Conservation (phyloP, 2,113 vertebrate genomes). For the Dromaius novaehollandiae region DNA sequence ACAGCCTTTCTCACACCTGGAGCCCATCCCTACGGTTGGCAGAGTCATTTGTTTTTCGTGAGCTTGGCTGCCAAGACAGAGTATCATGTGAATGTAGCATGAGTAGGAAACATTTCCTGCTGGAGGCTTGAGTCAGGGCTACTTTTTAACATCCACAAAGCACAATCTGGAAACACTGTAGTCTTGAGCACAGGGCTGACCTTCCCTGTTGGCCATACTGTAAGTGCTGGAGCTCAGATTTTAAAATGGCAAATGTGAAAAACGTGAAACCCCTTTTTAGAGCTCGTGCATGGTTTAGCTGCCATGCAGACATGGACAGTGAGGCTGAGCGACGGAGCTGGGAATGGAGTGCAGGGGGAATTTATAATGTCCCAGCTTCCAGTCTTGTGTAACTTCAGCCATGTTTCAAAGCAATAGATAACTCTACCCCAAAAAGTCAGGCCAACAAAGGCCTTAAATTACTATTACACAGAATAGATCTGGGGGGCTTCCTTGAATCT, state of each 20-base stretch:
- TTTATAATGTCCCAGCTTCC: neutral
- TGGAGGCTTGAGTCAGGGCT: neutral
- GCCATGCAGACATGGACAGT: neutral
- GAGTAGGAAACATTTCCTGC: constrained; percentile 1
- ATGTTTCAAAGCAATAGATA: neutral
- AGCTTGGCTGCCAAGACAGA: neutral
- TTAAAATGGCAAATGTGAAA: neutral
- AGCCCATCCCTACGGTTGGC: neutral
- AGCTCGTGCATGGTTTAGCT: neutral
- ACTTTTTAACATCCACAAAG: neutral
- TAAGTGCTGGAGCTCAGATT: neutral
- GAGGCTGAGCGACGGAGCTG: neutral
- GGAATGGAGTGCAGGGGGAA: neutral
- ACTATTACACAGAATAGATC: neutral
- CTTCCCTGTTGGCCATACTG: neutral
- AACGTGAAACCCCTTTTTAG: neutral
- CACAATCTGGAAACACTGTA: neutral
- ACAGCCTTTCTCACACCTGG: neutral
- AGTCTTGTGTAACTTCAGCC: neutral
- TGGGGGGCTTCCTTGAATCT: neutral
- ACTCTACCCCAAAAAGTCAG: neutral
- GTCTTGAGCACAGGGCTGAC: neutral
- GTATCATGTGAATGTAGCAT: neutral
- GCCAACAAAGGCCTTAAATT: neutral
- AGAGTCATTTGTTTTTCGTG: accelerated